phyloP scores from a whole-genome alignment of 2,888 invertebrate genomes.

The Siphonodentalium dalli region DNA sequence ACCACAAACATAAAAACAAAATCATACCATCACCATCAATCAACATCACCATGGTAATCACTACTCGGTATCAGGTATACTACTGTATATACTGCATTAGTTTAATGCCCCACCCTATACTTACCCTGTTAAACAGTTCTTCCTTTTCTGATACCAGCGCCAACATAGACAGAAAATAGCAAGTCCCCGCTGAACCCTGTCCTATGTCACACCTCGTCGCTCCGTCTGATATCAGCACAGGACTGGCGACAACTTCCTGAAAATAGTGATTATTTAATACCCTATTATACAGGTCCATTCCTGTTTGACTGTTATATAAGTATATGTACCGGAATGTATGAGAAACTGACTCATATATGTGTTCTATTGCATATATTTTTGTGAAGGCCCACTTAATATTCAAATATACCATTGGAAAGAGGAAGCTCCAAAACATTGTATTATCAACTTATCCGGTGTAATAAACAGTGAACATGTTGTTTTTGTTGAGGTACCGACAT shows the following conservation, averaged over 20 bases:
- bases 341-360: not conserved
- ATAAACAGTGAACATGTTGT: too few relatives aligned
- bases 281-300: not conserved
- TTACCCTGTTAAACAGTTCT: slow-evolving; percentile 45
- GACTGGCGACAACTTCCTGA: slow-evolving; percentile 43
- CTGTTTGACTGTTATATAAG: not conserved
- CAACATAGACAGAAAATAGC: slow-evolving; percentile 57
- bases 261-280: slow-evolving; percentile 5
- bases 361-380: not conserved
- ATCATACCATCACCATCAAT: too few relatives aligned
- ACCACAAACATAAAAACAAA: too few relatives aligned
- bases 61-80: too few relatives aligned
- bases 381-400: not conserved
- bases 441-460: not conserved
- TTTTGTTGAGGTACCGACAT: too few relatives aligned
- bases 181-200: slow-evolving; percentile 55
- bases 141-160: slow-evolving; percentile 46
- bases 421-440: too few relatives aligned
- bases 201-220: slow-evolving; percentile 53
- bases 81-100: too few relatives aligned
- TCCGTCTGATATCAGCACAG: slow-evolving; percentile 48
- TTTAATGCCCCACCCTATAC: too few relatives aligned
- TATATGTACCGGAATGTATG: not conserved
- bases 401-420: not conserved
- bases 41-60: too few relatives aligned